Conservation (phyloP, 37 sponge, comb jelly and placozoan genomes). For the Halisarca cf. caerulea region DNA sequence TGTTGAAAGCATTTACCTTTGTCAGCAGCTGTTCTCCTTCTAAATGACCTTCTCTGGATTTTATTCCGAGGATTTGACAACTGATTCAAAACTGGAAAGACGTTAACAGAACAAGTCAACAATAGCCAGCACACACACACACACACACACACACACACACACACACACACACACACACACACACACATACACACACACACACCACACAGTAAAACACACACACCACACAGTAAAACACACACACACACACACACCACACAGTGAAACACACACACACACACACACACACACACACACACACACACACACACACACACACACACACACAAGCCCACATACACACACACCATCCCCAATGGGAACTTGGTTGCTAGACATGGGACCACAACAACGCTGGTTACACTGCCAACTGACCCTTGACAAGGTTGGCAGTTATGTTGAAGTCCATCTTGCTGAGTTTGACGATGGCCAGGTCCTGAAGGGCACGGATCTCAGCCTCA, state of each 20-base stretch:
- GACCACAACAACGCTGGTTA: not conserved
- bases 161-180: not conserved
- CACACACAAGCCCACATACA: no score
- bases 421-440: constrained; percentile 41
- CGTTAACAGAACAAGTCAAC: not conserved
- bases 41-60: constrained; percentile 16
- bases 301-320: constrained; percentile 4
- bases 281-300: no score
- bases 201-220: not conserved
- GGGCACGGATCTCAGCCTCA: constrained; percentile 45
- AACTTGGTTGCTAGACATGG: no score
- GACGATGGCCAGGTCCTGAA: constrained; percentile 62
- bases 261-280: no score
- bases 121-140: not conserved
- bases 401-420: constrained; percentile 37
- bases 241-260: not conserved
- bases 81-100: constrained; percentile 1
- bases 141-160: not conserved
- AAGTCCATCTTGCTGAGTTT: constrained; percentile 59
- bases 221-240: not conserved
- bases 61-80: constrained; percentile 9
- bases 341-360: no score
- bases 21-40: not conserved
- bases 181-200: not conserved
- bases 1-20: not conserved